Conservation (phyloP, 2,888 invertebrate species). For the Mystacides longicornis region DNA sequence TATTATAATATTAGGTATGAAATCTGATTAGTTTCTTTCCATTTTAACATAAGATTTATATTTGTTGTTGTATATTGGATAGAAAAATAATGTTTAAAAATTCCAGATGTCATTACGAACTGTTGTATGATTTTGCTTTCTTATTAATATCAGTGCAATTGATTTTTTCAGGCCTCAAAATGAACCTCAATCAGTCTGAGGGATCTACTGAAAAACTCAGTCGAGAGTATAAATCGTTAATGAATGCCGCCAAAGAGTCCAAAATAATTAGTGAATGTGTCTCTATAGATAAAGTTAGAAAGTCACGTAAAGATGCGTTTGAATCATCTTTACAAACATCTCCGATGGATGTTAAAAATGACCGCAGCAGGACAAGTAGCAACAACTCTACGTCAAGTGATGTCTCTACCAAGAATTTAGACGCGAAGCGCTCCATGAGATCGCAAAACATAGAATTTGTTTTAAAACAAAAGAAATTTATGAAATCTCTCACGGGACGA, state of each 20-base stretch:
- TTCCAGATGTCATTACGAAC: no score
- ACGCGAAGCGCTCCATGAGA: slow-evolving; percentile 45
- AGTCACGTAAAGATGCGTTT: slow-evolving; percentile 42
- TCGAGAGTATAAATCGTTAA: slow-evolving; percentile 55
- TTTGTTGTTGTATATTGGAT: no score
- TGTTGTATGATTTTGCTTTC: not conserved
- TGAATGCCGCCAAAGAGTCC: slow-evolving; percentile 61
- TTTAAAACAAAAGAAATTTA: slow-evolving; percentile 53
- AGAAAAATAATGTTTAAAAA: no score
- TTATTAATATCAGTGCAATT: not conserved
- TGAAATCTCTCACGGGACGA: slow-evolving; percentile 45
- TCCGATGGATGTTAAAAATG: slow-evolving; percentile 32
- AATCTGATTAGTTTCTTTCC: no score
- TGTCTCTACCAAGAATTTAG: slow-evolving; percentile 34
- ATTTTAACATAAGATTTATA: no score
- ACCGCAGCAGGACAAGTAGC: slow-evolving; percentile 35
- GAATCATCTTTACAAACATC: slow-evolving; percentile 40
- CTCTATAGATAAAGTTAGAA: slow-evolving; percentile 44
- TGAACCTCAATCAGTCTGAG: not conserved
- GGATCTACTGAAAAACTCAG: not conserved
- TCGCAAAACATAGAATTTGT: slow-evolving; percentile 59
- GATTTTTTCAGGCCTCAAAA: not conserved
- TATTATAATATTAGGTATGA: no score
- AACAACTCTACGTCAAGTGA: slow-evolving; percentile 40
- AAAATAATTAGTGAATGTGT: slow-evolving; percentile 56